Evolutionary conservation across 2,888 invertebrate species (phyloP), one percentile per base, ranked within the genome.

Genomic region (Augochlorella aurata): DNA sequence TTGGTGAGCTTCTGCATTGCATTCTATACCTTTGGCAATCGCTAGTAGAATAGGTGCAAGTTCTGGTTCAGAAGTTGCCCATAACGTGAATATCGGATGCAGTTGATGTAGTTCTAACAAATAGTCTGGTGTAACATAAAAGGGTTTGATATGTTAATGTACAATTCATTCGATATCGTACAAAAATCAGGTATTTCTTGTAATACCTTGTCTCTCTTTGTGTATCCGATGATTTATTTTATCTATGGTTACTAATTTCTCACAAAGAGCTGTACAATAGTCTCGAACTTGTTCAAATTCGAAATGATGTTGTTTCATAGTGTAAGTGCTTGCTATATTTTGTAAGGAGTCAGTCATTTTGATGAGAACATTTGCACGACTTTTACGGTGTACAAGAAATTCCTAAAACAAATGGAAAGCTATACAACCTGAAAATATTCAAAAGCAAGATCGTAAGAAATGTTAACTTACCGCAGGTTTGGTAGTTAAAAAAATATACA

Each of bases 401-500:
- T 96, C 96, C 96, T 96, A 74, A 2, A 50, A 68, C 73, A 58
- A 58, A 24, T 5, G 47, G 70, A 44, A 21, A 47, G 61, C 4
- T 47, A 47, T 18, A 49, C 45, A 47, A 77, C 12, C 9, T 1
- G 21, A 45, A 29, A 45, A 54, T 44, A 52, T 2, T 54, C 8
- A 0, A 44, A 0, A 12, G 18, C 29, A 8, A 47, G 5, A 45
- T 24, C 29, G 29, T 21, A 38, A 61, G 0, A 4, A 44, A 44
- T n/a, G 12, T 8, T 49, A 67, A 94, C 94, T 93, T 93, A 95
- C 96, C 67, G 95, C 94, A 82, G 95, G 95, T 92, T 96, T 96
- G 0, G 95, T 95, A 47, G 96, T 96, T 65, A 97, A 94, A 92
- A 97, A 97, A 69, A 95, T 93, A 86, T 95, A 94, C 75, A 96